A percentile compares a stretch with the other conserved stretches of the same genome.
Conservation (phyloP, 2,797 vertebrate species). For the Buceros bicornis region DNA sequence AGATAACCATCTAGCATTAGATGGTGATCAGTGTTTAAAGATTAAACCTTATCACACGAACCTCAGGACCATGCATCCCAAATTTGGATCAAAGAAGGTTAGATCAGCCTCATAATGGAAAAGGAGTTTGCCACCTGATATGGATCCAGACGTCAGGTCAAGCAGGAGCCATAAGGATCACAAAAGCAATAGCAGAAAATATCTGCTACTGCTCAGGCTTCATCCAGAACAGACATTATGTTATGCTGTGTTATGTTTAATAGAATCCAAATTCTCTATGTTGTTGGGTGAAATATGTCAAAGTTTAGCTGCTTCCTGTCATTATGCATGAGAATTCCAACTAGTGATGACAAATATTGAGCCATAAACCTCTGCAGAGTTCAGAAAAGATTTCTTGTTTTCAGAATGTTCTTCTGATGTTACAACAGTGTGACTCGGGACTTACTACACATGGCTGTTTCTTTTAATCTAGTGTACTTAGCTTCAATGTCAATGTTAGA, state of each 20-base stretch:
- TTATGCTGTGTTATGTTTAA: background rate
- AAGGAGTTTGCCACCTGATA: background rate
- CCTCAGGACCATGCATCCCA: background rate
- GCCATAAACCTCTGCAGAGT: background rate
- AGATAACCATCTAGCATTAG: background rate
- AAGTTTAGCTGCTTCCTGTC: background rate
- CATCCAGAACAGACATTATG: background rate
- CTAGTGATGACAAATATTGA: background rate
- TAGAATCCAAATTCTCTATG: background rate
- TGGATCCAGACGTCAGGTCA: background rate
- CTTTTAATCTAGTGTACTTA: constrained; percentile 41
- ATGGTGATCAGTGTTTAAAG: background rate
- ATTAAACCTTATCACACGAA: background rate
- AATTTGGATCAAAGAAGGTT: background rate
- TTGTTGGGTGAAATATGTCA: background rate
- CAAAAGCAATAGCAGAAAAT: background rate
- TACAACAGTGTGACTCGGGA: background rate
- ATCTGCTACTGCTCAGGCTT: background rate
- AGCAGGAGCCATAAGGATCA: background rate
- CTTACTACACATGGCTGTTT: background rate
- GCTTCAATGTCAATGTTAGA: constrained; percentile 29
- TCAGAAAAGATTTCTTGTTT: constrained; percentile 8
- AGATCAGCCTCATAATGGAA: background rate
- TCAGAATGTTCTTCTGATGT: constrained; percentile 6
- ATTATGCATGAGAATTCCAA: background rate